Evolutionary conservation across 2,888 invertebrate genomes (phyloP).

Genomic region (Dolichopus griseipennis): DNA sequence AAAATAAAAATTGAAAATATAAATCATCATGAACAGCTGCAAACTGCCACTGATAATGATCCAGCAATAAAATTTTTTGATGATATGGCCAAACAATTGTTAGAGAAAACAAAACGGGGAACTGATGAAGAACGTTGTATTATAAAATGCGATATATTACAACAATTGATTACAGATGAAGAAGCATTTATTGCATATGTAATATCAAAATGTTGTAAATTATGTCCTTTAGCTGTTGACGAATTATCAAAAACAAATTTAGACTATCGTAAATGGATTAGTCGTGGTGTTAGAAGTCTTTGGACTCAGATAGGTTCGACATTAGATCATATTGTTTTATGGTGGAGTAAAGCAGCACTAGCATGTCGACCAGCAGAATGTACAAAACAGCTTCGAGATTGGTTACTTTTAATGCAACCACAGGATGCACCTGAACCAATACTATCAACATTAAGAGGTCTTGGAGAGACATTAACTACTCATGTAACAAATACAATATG

Average conservation of each 20-base stretch:
- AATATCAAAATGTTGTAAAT: constrained; percentile 22
- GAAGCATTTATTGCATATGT: constrained; percentile 52
- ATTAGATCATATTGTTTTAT: constrained; percentile 70
- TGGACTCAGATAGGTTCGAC: constrained; percentile 77
- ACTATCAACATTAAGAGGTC: constrained; percentile 59
- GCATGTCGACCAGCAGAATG: constrained; percentile 56
- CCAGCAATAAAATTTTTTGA: constrained; percentile 23
- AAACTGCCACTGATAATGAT: constrained; percentile 14
- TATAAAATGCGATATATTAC: constrained; percentile 50
- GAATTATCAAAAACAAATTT: constrained; percentile 14
- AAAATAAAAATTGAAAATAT: constrained; percentile 11
- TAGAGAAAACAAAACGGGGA: constrained; percentile 16
- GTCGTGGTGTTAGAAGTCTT: constrained; percentile 42
- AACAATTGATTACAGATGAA: constrained; percentile 57
- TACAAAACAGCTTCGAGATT: constrained; percentile 56
- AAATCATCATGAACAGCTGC: constrained; percentile 29
- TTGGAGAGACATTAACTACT: constrained; percentile 68
- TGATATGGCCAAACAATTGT: constrained; percentile 22
- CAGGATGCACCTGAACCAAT: constrained; percentile 58
- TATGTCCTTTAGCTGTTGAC: constrained; percentile 24
- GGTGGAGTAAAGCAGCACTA: constrained; percentile 72
- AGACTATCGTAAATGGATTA: constrained; percentile 33
- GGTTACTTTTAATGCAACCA: constrained; percentile 48
- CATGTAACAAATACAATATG: constrained; percentile 72
- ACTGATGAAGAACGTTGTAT: constrained; percentile 30